phyloP scores from a whole-genome alignment of 2,888 invertebrate species.

The Smittia aterrima region DNA sequence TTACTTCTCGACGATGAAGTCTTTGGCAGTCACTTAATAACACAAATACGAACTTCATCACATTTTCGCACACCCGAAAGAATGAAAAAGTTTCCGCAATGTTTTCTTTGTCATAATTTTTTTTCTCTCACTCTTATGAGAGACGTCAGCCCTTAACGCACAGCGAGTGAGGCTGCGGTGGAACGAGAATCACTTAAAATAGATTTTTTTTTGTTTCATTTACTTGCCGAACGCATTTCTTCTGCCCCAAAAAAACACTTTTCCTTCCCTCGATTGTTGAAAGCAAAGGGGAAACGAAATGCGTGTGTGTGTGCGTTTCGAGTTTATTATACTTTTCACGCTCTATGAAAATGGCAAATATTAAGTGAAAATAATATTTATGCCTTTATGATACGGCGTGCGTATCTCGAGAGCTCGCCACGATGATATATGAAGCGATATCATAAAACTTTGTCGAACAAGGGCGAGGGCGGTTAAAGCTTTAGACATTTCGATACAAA shows the following conservation, averaged over 20 bases:
- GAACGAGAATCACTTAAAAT: conserved; percentile 16
- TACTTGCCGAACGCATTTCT: conserved; percentile 5
- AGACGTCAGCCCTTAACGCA: conserved; percentile 32
- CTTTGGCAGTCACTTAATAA: conserved; percentile 30
- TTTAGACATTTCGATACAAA: conserved; percentile 18
- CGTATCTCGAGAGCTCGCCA: not conserved
- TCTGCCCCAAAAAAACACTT: not conserved
- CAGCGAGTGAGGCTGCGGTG: not conserved
- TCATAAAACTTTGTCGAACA: conserved; percentile 16
- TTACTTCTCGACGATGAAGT: not conserved
- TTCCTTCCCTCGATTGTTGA: no score
- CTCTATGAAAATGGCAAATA: conserved; percentile 33
- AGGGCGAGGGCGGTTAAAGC: not conserved
- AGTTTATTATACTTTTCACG: conserved; percentile 38
- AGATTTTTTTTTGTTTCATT: conserved; percentile 22
- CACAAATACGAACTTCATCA: conserved; percentile 24
- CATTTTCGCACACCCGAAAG: not conserved
- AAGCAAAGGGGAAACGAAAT: no score
- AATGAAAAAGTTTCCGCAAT: conserved; percentile 18
- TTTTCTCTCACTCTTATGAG: not conserved
- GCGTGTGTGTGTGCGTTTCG: no score
- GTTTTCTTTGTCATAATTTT: conserved; percentile 7
- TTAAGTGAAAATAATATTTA: conserved; percentile 31
- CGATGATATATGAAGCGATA: not conserved
- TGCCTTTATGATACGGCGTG: conserved; percentile 29